Base-by-base conservation (phyloP, 2,113 vertebrate species). In the Esox niger region DNA sequence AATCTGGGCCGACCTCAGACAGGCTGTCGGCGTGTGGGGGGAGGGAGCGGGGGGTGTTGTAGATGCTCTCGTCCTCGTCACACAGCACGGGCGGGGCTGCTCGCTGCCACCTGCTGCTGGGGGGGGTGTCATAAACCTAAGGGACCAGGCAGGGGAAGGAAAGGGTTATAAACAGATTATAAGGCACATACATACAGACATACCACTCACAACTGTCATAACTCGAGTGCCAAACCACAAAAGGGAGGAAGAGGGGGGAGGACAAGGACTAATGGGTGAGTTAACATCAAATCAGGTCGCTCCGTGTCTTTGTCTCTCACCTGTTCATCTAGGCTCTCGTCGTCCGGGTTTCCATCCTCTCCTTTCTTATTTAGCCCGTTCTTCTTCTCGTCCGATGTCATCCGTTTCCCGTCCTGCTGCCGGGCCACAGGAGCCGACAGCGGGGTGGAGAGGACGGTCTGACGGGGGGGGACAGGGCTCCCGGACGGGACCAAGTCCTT, bases 81-180 rank as follows among this genome's bases (percentile, higher is more conserved):
- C 76, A 66, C 1, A 76, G 57, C n/a, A 62, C 55, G 13, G 75
- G 38, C 25, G 82, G 69, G 58, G 86, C 79, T 0, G 82, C 68
- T 26, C 86, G 82, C 74, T 90, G 88, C 90, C 91, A 92, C 60
- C 88, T 78, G 64, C 87, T 88, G 62, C 80, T 88, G 7, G 92
- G 90, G 62, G 90, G 91, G 1, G 91, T 93, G 52, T 93, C 92
- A 43, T 93, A 93, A 25, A 93, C 91, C 92, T 93, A 55, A 27
- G 6, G 57, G 46, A 52, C 47, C 38, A 43, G 15, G 38, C 38
- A 43, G 38, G 21, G 20, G 7, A 52, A 15, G 15, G 20, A 23
- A 15, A 17, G 21, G n/a, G n/a, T 52, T 52, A 52, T 43, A 43
- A 35, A 35, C 33, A 43, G 15, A 4, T 43, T 15, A 38, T 38